Base-by-base conservation (phyloP, 2,888 invertebrate species). In the Drosophila glabriapex region DNA sequence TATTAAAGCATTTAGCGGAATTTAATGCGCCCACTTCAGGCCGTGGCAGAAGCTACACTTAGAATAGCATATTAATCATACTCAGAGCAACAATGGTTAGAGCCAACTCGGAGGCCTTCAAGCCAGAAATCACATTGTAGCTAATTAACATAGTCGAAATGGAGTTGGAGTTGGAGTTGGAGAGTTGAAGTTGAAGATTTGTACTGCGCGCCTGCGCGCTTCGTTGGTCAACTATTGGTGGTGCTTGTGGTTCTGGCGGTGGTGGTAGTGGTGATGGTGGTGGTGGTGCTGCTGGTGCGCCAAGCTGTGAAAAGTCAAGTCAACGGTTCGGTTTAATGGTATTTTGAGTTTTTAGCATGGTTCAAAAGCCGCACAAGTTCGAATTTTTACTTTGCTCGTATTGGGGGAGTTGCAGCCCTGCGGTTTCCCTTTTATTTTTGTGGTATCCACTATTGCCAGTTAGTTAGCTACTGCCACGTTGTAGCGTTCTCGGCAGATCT, bases 1-100 rank as follows among this genome's bases (percentile, higher is more conserved):
- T 91, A 91, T 89, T 91, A 91, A 80, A 69, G 90, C 92, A 85
- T 91, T 92, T 91, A 90, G 90, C 85, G 83, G 89, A 83, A 86
- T 84, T 92, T 92, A 91, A 85, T 84, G 90, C 80, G 79, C 59
- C 78, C 75, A 81, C 75, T 76, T 76, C 72, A 37, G 58, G 25
- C 66, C 28, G n/a, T 56, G 50, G 49, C 65, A 58, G 61, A 59
- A 66, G 55, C 70, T 63, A 58, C 69, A 77, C 72, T 78, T 66
- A 73, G 73, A 76, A 78, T 59, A 80, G 87, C 79, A 75, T 82
- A 89, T 86, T 91, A 92, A 92, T 92, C 92, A 92, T 92, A 91
- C 81, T 82, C 76, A 84, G 65, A 35, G 68, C 59, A 76, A 67
- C 71, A 73, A 64, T 64, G 55, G 41, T 33, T 65, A 46, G 64